These are phyloP conservation scores for Pristionchus japonicus DNA, from an alignment of 2,888 invertebrate genomes.

Conservation along the genomic window DNA sequence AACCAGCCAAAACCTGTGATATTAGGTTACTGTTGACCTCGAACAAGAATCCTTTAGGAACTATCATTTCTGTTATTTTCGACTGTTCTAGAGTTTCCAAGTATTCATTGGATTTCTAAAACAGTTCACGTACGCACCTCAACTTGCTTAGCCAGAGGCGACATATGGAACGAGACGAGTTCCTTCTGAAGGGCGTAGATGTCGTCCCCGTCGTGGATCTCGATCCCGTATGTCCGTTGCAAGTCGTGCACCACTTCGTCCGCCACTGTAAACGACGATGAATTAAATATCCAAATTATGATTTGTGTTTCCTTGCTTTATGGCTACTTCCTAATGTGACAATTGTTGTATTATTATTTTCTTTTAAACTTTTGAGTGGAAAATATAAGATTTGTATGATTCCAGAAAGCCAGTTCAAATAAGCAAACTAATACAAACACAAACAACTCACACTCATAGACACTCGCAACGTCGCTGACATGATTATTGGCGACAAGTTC, in stretches of 20 bases:
- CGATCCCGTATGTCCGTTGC: background rate
- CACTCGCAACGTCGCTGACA: no score
- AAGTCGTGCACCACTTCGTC: background rate
- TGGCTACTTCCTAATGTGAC: no score
- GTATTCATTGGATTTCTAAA: no score
- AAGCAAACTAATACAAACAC: background rate
- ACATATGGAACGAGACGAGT: background rate
- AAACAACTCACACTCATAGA: background rate
- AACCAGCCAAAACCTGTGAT: background rate
- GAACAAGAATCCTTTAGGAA: no score
- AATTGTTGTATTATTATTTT: background rate
- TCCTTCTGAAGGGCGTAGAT: background rate
- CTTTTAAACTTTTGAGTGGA: background rate
- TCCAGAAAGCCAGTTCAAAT: no score
- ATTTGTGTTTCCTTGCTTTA: no score
- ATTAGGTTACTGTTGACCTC: background rate
- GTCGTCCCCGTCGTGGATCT: background rate
- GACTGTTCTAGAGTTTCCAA: no score
- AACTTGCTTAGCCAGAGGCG: background rate
- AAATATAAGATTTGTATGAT: no score
- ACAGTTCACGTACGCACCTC: no score
- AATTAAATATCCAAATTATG: background rate
- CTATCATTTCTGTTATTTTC: no score
- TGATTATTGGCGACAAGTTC: background rate
- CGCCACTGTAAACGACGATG: background rate